These are phyloP conservation scores for Ellobius talpinus DNA, from an alignment of 2,113 vertebrate genomes.

Conservation along the genomic window DNA sequence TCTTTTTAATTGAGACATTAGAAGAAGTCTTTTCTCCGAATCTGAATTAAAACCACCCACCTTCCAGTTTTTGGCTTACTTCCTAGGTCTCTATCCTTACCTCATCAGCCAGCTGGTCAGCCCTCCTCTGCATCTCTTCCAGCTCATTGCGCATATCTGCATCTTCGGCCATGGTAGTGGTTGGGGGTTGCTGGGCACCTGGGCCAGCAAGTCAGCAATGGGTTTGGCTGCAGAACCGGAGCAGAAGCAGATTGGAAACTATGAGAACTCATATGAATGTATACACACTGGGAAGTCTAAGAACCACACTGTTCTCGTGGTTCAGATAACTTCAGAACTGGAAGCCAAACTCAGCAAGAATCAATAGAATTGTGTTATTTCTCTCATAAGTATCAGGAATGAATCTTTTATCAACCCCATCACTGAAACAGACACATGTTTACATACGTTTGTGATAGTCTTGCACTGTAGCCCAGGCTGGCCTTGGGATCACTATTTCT, in stretches of 20 bases:
- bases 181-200: slow-evolving; percentile 83
- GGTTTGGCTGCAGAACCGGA: slow-evolving; percentile 78
- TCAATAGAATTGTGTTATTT: neutral
- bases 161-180: slow-evolving; percentile 96
- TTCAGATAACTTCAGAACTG: neutral
- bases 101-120: slow-evolving; percentile 98
- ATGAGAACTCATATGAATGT: neutral
- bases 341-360: neutral
- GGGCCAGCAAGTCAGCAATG: slow-evolving; percentile 85
- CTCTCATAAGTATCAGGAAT: neutral
- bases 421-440: neutral
- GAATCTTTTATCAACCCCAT: neutral
- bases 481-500: neutral
- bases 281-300: neutral
- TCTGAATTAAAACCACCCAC: neutral
- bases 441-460: neutral
- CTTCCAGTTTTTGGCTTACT: neutral
- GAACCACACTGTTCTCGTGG: neutral
- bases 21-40: neutral
- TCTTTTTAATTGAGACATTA: neutral
- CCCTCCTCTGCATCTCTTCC: slow-evolving; percentile 98
- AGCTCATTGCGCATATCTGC: slow-evolving; percentile 99
- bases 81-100: slow-evolving; percentile 83
- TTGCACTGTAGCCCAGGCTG: neutral
- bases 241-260: slow-evolving; percentile 79